Evolutionary conservation across 2,888 invertebrate genomes (phyloP).

Genomic region (Psylliodes chrysocephalus): DNA sequence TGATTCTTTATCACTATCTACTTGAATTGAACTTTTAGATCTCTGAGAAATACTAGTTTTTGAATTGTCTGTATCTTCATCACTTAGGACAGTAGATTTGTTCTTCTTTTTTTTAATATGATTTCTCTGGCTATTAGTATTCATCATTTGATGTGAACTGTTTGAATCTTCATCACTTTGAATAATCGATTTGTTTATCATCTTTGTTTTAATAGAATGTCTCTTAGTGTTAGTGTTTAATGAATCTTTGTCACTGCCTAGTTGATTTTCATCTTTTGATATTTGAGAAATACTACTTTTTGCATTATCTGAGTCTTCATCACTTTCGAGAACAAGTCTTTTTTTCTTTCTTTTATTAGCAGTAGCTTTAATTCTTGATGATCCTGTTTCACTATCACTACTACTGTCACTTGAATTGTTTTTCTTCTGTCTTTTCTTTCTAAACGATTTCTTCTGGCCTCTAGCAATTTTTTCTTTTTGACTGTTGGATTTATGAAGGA

Average conservation of each 20-base stretch:
- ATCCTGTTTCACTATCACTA: background rate
- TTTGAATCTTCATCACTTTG: background rate
- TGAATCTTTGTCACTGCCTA: slow-evolving; percentile 7
- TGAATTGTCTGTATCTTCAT: background rate
- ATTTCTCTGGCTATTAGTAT: background rate
- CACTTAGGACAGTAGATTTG: background rate
- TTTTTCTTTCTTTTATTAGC: slow-evolving; percentile 13
- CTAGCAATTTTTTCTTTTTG: slow-evolving; percentile 5
- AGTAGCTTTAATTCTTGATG: background rate
- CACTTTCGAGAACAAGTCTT: slow-evolving; percentile 11
- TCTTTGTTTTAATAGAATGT: background rate
- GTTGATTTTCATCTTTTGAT: background rate
- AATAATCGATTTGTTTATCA: background rate
- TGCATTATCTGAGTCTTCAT: slow-evolving; percentile 3
- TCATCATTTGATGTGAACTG: no score
- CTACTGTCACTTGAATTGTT: background rate
- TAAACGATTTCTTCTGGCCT: no score
- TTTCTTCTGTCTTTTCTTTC: background rate
- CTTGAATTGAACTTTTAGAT: no score
- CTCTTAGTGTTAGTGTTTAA: background rate
- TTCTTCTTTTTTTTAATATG: background rate
- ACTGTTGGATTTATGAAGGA: background rate
- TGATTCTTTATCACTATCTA: no score
- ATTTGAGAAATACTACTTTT: background rate
- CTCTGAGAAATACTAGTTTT: no score